A percentile compares a stretch with the other conserved stretches of the same genome.
These are phyloP conservation scores for Papilio polytes DNA, from an alignment of 1,140 invertebrate genomes.

Conservation along the genomic window DNA sequence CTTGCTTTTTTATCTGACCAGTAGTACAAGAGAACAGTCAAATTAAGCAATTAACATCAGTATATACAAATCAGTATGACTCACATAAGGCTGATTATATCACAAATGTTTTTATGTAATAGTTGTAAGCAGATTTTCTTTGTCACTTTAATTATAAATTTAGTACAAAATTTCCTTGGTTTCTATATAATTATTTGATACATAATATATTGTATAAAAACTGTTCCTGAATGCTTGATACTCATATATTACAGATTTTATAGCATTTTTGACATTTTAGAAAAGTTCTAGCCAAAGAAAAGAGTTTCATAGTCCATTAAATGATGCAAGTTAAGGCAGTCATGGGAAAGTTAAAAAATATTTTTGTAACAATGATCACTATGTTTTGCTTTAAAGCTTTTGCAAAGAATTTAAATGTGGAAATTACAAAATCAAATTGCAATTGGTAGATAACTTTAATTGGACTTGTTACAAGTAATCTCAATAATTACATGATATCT, in stretches of 20 bases:
- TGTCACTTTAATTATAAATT: neutral
- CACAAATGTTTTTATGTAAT: neutral
- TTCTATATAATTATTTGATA: neutral
- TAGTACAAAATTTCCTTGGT: neutral
- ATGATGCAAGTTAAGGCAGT: neutral
- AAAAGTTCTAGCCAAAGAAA: conserved; percentile 6
- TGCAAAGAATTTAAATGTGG: neutral
- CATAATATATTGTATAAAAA: neutral
- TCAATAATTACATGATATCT: neutral
- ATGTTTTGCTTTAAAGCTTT: neutral
- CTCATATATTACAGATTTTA: neutral
- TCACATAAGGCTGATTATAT: neutral
- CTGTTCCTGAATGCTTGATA: neutral
- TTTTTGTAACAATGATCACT: neutral
- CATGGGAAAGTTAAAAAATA: neutral
- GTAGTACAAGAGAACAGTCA: neutral
- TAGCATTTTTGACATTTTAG: neutral
- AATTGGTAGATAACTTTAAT: neutral
- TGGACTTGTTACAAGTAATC: neutral
- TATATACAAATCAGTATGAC: neutral
- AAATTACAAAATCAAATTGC: neutral
- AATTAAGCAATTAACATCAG: neutral
- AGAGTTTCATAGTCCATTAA: neutral
- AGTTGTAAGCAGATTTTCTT: neutral
- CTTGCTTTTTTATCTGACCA: neutral